Conservation (phyloP, 2,888 invertebrate genomes). For the Tenthredo distinguenda region DNA sequence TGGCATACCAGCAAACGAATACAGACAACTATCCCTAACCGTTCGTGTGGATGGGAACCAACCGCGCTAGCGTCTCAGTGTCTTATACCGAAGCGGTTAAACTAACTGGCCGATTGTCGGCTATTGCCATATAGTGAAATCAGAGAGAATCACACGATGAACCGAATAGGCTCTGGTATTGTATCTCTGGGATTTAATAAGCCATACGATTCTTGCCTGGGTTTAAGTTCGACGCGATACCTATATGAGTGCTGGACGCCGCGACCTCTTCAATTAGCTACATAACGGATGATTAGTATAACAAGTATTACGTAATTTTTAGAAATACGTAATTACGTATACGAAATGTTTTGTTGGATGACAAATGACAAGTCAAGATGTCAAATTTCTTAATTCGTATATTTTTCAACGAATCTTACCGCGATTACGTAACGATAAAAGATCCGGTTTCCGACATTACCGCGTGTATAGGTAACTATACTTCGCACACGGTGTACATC, state of each 20-base stretch:
- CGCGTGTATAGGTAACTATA: not conserved
- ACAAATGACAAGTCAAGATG: not conserved
- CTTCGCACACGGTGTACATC: not conserved
- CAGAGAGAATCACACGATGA: not conserved
- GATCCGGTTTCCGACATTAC: not conserved
- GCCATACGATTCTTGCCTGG: not conserved
- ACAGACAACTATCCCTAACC: slow-evolving; percentile 51
- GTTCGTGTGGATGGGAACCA: slow-evolving; percentile 23
- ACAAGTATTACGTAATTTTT: slow-evolving; percentile 2
- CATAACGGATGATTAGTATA: not conserved
- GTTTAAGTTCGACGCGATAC: not conserved
- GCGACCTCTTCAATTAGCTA: not conserved
- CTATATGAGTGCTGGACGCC: not conserved
- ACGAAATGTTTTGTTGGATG: not conserved
- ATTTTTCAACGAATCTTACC: not conserved
- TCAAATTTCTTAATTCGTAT: not conserved
- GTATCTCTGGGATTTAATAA: not conserved
- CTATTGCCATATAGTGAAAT: slow-evolving; percentile 14
- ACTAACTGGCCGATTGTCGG: not conserved
- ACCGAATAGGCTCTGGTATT: not conserved
- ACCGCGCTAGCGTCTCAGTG: not conserved
- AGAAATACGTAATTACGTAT: slow-evolving; percentile 2
- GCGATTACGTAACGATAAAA: not conserved
- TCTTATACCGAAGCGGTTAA: not conserved
- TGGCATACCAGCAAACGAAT: slow-evolving; percentile 66